Conservation (phyloP, 2,888 invertebrate genomes). For the Tuberolachnus salignus region DNA sequence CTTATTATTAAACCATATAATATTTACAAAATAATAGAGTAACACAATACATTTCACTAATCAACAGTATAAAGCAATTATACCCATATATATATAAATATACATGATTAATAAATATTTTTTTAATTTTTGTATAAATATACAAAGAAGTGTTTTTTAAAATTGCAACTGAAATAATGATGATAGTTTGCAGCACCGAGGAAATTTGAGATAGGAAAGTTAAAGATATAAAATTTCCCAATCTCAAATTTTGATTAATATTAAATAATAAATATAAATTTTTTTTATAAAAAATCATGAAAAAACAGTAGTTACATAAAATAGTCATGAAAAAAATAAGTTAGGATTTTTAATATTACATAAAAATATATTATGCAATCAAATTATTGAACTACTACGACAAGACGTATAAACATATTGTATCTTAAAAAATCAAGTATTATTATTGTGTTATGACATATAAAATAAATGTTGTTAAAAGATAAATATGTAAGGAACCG, state of each 20-base stretch:
- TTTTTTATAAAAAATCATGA: not conserved
- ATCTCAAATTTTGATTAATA: not conserved
- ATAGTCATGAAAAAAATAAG: not conserved
- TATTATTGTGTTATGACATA: not conserved
- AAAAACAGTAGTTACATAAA: conserved; percentile 1
- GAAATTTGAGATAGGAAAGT: conserved; percentile 3
- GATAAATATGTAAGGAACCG: not conserved
- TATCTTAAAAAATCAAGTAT: not conserved
- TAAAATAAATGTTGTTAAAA: not conserved
- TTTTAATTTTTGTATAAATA: conserved; percentile 8
- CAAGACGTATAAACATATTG: not conserved
- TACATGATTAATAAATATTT: conserved; percentile 13
- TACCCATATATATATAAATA: not conserved
- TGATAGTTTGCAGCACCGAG: conserved; percentile 52
- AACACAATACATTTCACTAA: conserved; percentile 35
- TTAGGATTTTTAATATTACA: not conserved
- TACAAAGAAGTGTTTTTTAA: conserved; percentile 35
- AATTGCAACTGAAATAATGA: conserved; percentile 17
- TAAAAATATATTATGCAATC: not conserved
- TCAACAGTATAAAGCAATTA: conserved; percentile 40
- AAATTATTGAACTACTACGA: not conserved
- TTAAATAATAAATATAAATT: not conserved
- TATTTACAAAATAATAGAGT: conserved; percentile 29
- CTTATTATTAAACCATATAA: conserved; percentile 23
- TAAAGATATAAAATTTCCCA: not conserved